A percentile compares a stretch with the other conserved stretches of the same genome.
These are phyloP conservation scores for Onychostoma macrolepis DNA, from an alignment of 2,113 vertebrate species.

Conservation along the genomic window DNA sequence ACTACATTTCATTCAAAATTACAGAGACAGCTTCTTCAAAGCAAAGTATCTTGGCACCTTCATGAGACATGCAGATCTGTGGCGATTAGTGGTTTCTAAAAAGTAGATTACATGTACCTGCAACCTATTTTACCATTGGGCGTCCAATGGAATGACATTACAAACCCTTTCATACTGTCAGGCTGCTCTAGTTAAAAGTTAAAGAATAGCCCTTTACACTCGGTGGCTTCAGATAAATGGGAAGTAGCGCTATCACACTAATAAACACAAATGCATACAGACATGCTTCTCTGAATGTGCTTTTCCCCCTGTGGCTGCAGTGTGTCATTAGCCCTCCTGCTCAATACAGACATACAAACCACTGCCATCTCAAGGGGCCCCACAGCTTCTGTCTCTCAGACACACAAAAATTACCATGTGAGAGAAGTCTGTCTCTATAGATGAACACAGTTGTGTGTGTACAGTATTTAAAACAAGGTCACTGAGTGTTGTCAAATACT, in stretches of 20 bases:
- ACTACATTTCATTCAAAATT: too few species aligned
- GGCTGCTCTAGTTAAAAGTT: not conserved
- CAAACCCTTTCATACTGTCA: not conserved
- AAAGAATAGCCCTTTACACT: not conserved
- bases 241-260: not conserved
- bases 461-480: slow-evolving; percentile 2
- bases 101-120: not conserved
- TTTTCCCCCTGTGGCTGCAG: not conserved
- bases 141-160: not conserved
- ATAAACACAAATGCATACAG: slow-evolving; percentile 11
- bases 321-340: not conserved
- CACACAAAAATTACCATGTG: not conserved
- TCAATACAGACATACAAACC: slow-evolving; percentile 10
- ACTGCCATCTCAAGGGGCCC: not conserved
- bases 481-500: not conserved
- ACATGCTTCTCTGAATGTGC: slow-evolving; percentile 8
- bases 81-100: not conserved
- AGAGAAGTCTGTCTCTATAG: not conserved
- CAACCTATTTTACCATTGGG: not conserved
- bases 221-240: not conserved
- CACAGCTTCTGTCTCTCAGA: not conserved
- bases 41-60: not conserved
- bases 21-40: not conserved
- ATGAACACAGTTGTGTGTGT: not conserved
- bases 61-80: not conserved